Base-by-base conservation (phyloP, 2,888 invertebrate species). In the Dyspetes luteomarginatus region DNA sequence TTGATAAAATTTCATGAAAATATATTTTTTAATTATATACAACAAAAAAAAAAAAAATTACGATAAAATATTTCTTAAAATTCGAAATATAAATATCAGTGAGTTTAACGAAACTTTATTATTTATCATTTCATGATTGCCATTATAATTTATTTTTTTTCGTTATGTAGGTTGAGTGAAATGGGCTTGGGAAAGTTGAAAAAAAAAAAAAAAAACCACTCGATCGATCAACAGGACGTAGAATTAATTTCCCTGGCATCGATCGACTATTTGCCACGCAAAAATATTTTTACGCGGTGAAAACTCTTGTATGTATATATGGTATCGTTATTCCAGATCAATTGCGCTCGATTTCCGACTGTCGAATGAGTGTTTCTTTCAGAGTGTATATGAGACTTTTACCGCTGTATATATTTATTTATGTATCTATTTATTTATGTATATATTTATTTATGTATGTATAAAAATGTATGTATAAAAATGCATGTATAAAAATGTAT, bases 241-340 rank as follows among this genome's bases (percentile, higher is more conserved):
- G 28, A 58, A 65, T 24, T 48, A 78, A 65, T 65, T 71, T 65
- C 65, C 43, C 64, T 26, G 1, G 45, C 36, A 62, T 69, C 62
- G 76, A 76, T 76, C 69, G 22, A 22, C 12, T 15, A 45, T 71
- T 77, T 71, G 12, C 12, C 41, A 24, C 64, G 26, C 50, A 3
- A 19, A 43, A 73, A 65, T 72, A 78, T 65, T 62, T 58, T 50
- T 50, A 43, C 58, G 48, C 22, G 72, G 72, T 72, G 76, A 77
- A 77, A 81, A 77, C 62, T 76, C 22, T 50, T 15, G 64, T 50
- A 24, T 30, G 28, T n/a, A 24, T 7, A 28, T 22, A 22, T 7
- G 19, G 3, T 77, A 81, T 81, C 81, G 73, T 68, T 73, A 68
- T 76, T 68, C 50, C 41, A 76, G 62, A 81, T 81, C 81, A 68